A percentile compares a stretch with the other conserved stretches of the same genome.
These are phyloP conservation scores for Salmo trutta DNA, from an alignment of 2,797 vertebrate genomes.

Conservation along the genomic window DNA sequence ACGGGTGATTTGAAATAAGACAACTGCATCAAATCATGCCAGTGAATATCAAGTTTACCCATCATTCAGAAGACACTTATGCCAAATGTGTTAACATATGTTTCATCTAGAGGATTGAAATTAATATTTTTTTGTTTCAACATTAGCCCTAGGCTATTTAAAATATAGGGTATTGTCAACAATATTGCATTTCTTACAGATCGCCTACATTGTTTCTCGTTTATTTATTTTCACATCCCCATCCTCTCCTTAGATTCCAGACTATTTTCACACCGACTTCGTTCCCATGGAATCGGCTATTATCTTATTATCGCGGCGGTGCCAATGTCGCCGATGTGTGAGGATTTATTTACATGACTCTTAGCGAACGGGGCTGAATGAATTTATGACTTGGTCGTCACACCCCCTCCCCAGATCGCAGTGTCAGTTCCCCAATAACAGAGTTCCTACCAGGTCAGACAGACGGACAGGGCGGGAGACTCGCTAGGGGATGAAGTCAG, in stretches of 20 bases:
- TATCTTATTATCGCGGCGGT: slow-evolving; percentile 74
- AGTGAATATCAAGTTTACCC: neutral
- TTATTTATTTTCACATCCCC: slow-evolving; percentile 40
- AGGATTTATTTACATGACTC: slow-evolving; percentile 78
- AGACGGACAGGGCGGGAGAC: neutral
- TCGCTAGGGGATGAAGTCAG: neutral
- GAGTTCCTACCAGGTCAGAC: neutral
- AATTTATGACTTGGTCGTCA: slow-evolving; percentile 72
- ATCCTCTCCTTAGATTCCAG: slow-evolving; percentile 64
- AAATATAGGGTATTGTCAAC: neutral
- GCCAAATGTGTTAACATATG: neutral
- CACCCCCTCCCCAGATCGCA: slow-evolving; percentile 43
- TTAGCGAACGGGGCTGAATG: slow-evolving; percentile 64
- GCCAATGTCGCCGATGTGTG: slow-evolving; percentile 74
- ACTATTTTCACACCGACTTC: slow-evolving; percentile 70
- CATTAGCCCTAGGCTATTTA: neutral
- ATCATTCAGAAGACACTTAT: neutral
- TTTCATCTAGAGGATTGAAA: neutral
- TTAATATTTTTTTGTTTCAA: neutral
- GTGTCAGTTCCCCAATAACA: slow-evolving; percentile 64
- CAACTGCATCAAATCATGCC: neutral
- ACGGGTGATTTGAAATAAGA: neutral
- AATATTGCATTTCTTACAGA: neutral
- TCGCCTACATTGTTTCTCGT: neutral
- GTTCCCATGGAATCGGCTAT: slow-evolving; percentile 74